Percentiles rank a stretch among this genome's conserved stretches.
Evolutionary conservation across 2,888 invertebrate species (phyloP).

Genomic region (Rhorus exstirpatorius): DNA sequence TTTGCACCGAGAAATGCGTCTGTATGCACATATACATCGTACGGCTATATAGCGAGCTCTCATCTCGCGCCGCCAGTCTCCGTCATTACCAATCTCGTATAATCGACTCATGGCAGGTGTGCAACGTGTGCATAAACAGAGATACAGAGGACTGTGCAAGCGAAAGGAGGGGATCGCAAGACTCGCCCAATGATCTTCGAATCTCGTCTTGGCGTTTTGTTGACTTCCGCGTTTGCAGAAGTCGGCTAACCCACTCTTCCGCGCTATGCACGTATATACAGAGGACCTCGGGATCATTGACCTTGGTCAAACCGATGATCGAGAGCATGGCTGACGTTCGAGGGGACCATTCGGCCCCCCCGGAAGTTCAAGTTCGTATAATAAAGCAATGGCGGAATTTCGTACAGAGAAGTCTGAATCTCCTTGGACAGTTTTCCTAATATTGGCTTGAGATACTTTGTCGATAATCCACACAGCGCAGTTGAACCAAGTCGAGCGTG

Average conservation of each 20-base stretch:
- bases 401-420: slow-evolving; percentile 5
- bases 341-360: slow-evolving; percentile 32
- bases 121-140: slow-evolving; percentile 19
- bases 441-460: background rate
- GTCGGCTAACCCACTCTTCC: slow-evolving; percentile 75
- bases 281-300: slow-evolving; percentile 61
- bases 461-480: no score
- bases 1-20: slow-evolving; percentile 11
- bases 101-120: slow-evolving; percentile 37
- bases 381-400: slow-evolving; percentile 11
- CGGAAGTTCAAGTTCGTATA: slow-evolving; percentile 30
- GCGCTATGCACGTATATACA: slow-evolving; percentile 41
- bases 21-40: background rate
- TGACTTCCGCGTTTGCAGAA: slow-evolving; percentile 73
- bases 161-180: slow-evolving; percentile 42
- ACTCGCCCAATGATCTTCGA: slow-evolving; percentile 44
- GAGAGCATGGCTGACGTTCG: slow-evolving; percentile 36
- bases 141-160: background rate
- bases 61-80: slow-evolving; percentile 40
- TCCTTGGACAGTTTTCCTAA: background rate
- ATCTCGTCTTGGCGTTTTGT: slow-evolving; percentile 24
- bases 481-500: no score
- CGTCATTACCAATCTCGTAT: slow-evolving; percentile 66
- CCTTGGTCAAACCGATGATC: slow-evolving; percentile 57
- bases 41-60: background rate